Percentiles rank a stretch among this genome's conserved stretches.
phyloP scores from a whole-genome alignment of 2,113 vertebrate genomes.

The Tautogolabrus adspersus region DNA sequence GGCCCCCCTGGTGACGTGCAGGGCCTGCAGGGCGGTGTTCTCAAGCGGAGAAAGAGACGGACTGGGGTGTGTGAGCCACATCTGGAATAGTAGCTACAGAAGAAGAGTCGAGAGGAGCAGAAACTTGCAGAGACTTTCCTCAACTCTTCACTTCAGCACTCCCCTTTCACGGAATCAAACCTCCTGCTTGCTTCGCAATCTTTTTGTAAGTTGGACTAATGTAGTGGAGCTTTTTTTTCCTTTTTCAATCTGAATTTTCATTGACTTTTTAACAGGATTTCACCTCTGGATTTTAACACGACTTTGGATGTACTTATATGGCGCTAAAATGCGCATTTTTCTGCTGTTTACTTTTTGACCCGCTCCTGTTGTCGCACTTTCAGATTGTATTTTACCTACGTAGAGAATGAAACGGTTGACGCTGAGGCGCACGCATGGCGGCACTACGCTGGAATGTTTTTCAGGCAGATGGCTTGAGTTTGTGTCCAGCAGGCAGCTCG shows the following conservation, averaged over 20 bases:
- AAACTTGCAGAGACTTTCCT: constrained; percentile 48
- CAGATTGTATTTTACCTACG: background rate
- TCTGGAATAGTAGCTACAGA: constrained; percentile 83
- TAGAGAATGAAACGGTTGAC: background rate
- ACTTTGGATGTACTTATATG: constrained; percentile 54
- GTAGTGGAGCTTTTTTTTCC: background rate
- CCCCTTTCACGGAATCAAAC: constrained; percentile 48
- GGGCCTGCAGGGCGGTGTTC: constrained; percentile 84
- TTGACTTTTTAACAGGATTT: constrained; percentile 26
- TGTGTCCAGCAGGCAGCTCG: constrained; percentile 44
- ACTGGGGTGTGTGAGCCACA: constrained; percentile 78
- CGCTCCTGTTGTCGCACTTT: background rate
- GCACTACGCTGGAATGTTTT: constrained; percentile 62
- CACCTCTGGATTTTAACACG: constrained; percentile 45
- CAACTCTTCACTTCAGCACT: constrained; percentile 58
- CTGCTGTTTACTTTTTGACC: background rate
- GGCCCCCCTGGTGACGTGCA: constrained; percentile 80
- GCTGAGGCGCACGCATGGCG: constrained; percentile 44
- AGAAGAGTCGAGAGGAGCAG: constrained; percentile 68
- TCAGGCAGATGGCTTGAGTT: constrained; percentile 41
- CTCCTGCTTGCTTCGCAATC: constrained; percentile 33
- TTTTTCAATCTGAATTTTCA: background rate
- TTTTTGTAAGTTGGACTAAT: constrained; percentile 80
- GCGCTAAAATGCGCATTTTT: background rate
- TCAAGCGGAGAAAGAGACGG: constrained; percentile 74